A percentile compares a stretch with the other conserved stretches of the same genome.
phyloP scores from a whole-genome alignment of 2,888 invertebrate species.

The Hypomecis atomaria region DNA sequence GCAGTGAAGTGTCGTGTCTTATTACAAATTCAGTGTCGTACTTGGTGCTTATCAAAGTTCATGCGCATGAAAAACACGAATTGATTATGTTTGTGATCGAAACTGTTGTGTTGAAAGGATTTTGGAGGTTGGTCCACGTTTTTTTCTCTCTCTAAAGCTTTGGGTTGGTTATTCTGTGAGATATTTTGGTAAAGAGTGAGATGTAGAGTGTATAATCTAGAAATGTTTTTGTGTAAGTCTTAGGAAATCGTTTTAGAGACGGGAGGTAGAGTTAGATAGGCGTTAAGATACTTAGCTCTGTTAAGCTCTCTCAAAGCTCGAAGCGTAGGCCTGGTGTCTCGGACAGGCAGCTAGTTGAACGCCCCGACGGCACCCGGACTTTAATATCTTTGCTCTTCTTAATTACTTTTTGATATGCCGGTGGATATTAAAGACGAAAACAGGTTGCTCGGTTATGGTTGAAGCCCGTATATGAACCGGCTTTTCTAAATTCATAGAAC shows the following conservation, averaged over 20 bases:
- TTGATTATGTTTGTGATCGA: constrained; percentile 68
- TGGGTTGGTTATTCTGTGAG: constrained; percentile 21
- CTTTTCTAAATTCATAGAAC: constrained; percentile 42
- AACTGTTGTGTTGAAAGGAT: constrained; percentile 67
- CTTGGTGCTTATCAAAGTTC: constrained; percentile 29
- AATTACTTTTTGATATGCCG: constrained; percentile 46
- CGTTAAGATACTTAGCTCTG: not conserved
- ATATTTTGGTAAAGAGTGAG: constrained; percentile 3
- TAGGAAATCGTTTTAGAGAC: not conserved
- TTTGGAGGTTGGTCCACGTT: constrained; percentile 73
- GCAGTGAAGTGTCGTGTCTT: constrained; percentile 70
- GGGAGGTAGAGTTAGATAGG: constrained; percentile 7
- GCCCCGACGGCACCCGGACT: constrained; percentile 33
- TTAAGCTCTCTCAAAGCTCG: constrained; percentile 11
- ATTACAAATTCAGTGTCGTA: constrained; percentile 35
- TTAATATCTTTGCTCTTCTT: constrained; percentile 41
- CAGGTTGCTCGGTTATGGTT: constrained; percentile 36
- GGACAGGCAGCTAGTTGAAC: constrained; percentile 20
- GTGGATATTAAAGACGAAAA: constrained; percentile 41
- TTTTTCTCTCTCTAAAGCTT: constrained; percentile 30
- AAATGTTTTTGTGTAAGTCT: not conserved
- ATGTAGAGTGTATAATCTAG: not conserved
- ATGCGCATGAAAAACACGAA: constrained; percentile 58
- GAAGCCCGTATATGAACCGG: constrained; percentile 31
- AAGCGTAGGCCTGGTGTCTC: constrained; percentile 23